Percentiles rank a stretch among this genome's conserved stretches.
These are phyloP conservation scores for Calonectris borealis DNA, from an alignment of 2,113 vertebrate genomes.

Conservation along the genomic window DNA sequence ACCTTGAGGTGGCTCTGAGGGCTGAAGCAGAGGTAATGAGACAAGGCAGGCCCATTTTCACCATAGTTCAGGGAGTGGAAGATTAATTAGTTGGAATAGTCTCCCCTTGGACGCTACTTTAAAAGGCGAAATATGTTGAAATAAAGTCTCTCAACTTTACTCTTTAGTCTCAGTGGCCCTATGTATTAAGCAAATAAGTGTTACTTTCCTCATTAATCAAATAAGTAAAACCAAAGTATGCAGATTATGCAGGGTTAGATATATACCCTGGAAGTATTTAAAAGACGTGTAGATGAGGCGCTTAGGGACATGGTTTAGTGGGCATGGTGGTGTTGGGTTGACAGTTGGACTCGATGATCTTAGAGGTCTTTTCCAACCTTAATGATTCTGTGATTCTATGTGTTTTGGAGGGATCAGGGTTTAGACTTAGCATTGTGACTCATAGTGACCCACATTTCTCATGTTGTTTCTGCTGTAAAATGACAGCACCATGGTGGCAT, in stretches of 20 bases:
- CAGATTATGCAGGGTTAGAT: neutral
- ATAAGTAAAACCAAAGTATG: neutral
- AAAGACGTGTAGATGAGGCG: no score
- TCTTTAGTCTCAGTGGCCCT: neutral
- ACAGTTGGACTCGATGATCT: no score
- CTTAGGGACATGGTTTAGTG: no score
- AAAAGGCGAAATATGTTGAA: neutral
- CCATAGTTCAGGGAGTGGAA: neutral
- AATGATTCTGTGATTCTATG: no score
- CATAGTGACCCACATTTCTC: neutral
- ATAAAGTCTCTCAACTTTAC: neutral
- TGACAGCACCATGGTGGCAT: neutral
- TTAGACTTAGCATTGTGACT: neutral
- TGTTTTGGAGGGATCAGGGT: neutral
- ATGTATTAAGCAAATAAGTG: neutral
- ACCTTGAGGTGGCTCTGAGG: neutral
- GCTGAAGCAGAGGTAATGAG: neutral
- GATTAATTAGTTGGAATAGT: neutral
- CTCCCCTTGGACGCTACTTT: neutral
- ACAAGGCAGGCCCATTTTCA: neutral
- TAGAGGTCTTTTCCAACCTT: no score
- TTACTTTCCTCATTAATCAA: neutral
- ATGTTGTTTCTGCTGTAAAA: neutral
- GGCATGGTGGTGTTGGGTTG: no score
- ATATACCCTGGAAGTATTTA: no score